Evolutionary conservation across 2,888 invertebrate species (phyloP).

Genomic region (Mylabris sibirica): DNA sequence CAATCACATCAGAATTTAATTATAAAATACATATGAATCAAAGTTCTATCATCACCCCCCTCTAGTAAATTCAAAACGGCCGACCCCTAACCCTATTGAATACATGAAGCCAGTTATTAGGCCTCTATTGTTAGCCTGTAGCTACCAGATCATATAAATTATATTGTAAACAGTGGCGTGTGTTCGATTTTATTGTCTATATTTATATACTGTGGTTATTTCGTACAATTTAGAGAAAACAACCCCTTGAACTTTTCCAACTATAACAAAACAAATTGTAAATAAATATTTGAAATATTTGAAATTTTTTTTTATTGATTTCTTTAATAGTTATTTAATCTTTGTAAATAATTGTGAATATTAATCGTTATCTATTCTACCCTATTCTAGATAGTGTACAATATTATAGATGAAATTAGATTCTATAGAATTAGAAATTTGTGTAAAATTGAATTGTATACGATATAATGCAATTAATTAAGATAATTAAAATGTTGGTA

Average conservation of each 20-base stretch:
- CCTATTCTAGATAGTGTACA: conserved; percentile 23
- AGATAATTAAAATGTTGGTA: conserved; percentile 28
- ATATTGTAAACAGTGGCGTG: conserved; percentile 62
- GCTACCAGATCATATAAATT: conserved; percentile 62
- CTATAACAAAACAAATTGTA: neutral
- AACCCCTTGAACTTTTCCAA: conserved; percentile 17
- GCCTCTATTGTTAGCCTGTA: conserved; percentile 61
- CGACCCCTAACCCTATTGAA: conserved; percentile 52
- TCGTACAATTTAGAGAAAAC: conserved; percentile 41
- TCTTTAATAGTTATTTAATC: neutral
- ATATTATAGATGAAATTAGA: conserved; percentile 12
- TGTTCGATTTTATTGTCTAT: conserved; percentile 55
- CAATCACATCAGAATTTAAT: conserved; percentile 62
- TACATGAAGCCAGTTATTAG: conserved; percentile 62
- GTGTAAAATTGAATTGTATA: conserved; percentile 30
- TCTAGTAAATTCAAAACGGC: conserved; percentile 47
- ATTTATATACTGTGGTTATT: conserved; percentile 56
- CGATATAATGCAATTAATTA: conserved; percentile 28
- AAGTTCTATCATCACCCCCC: conserved; percentile 50
- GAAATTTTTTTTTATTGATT: neutral
- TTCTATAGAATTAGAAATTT: conserved; percentile 23
- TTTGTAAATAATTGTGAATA: conserved; percentile 35
- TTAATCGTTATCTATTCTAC: conserved; percentile 14
- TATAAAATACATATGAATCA: conserved; percentile 61
- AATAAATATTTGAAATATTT: neutral